Evolutionary conservation across 1,140 invertebrate genomes (phyloP).

Genomic region (Apis mellifera): DNA sequence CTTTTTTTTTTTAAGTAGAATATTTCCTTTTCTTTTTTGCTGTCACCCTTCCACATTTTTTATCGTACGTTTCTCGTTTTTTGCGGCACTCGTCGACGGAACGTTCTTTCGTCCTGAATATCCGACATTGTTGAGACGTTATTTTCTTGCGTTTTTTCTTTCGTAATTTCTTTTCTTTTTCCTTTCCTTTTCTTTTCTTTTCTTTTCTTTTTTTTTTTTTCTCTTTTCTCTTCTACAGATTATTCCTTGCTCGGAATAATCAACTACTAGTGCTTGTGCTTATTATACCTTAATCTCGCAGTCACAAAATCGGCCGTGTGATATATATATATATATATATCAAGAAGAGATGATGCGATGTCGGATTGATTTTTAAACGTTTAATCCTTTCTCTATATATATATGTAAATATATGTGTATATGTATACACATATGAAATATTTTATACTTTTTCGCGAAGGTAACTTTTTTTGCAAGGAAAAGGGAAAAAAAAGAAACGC

Average conservation of each 20-base stretch:
- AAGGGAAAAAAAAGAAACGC: not conserved
- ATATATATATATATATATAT: constrained; percentile 47
- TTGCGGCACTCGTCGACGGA: constrained; percentile 27
- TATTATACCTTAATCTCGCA: constrained; percentile 72
- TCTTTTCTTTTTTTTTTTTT: constrained; percentile 23
- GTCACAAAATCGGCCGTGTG: constrained; percentile 76
- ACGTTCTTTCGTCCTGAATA: not conserved
- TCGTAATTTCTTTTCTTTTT: constrained; percentile 17
- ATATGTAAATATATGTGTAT: constrained; percentile 24
- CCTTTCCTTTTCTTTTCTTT: not conserved
- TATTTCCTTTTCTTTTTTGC: constrained; percentile 40
- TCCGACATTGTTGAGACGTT: constrained; percentile 50
- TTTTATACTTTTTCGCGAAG: constrained; percentile 53
- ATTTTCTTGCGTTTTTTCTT: not conserved
- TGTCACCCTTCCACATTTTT: constrained; percentile 23
- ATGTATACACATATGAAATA: constrained; percentile 44
- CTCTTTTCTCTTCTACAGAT: constrained; percentile 27
- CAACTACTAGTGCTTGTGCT: constrained; percentile 64
- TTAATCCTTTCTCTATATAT: constrained; percentile 7
- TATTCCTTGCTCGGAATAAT: constrained; percentile 47
- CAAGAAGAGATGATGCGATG: constrained; percentile 9
- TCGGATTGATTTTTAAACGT: constrained; percentile 54
- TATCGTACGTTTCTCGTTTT: not conserved
- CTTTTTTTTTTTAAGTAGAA: constrained; percentile 25
- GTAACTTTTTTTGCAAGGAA: constrained; percentile 14